Conservation (phyloP, 1,140 invertebrate species). For the Drosophila seguyi region DNA sequence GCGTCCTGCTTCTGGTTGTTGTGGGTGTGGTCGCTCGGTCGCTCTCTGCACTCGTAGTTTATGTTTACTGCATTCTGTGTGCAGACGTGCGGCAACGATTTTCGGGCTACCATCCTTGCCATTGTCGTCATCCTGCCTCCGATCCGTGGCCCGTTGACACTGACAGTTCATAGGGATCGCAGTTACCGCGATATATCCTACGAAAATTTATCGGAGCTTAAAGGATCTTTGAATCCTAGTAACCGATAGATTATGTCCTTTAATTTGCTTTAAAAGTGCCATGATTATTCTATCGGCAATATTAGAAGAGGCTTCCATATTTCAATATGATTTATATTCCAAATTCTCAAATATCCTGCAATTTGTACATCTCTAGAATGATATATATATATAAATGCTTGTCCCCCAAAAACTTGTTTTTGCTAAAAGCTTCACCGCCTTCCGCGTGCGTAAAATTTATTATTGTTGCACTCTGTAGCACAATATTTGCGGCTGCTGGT, state of each 20-base stretch:
- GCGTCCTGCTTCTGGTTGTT: slow-evolving; percentile 30
- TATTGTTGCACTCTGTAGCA: slow-evolving; percentile 55
- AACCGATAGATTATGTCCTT: not conserved
- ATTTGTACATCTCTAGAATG: slow-evolving; percentile 8
- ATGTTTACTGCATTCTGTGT: slow-evolving; percentile 72
- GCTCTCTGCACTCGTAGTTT: slow-evolving; percentile 48
- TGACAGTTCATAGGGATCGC: slow-evolving; percentile 26
- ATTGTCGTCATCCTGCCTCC: slow-evolving; percentile 17
- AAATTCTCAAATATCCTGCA: slow-evolving; percentile 1
- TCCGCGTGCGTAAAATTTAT: slow-evolving; percentile 54
- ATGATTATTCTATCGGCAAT: not conserved
- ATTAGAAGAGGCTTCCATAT: not conserved
- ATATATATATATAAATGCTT: not conserved
- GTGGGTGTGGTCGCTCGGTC: slow-evolving; percentile 43
- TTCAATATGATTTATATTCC: not conserved
- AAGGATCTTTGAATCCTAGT: not conserved
- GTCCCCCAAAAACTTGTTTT: slow-evolving; percentile 24
- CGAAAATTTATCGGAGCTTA: not conserved
- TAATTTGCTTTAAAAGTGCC: not conserved
- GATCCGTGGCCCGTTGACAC: slow-evolving; percentile 47
- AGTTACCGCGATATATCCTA: slow-evolving; percentile 1
- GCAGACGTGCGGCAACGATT: slow-evolving; percentile 68
- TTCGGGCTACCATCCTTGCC: slow-evolving; percentile 39
- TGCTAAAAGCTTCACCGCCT: slow-evolving; percentile 21
- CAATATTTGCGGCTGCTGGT: slow-evolving; percentile 58